Evolutionary conservation across 2,113 vertebrate species (phyloP).

Genomic region (Pseudonaja textilis): DNA sequence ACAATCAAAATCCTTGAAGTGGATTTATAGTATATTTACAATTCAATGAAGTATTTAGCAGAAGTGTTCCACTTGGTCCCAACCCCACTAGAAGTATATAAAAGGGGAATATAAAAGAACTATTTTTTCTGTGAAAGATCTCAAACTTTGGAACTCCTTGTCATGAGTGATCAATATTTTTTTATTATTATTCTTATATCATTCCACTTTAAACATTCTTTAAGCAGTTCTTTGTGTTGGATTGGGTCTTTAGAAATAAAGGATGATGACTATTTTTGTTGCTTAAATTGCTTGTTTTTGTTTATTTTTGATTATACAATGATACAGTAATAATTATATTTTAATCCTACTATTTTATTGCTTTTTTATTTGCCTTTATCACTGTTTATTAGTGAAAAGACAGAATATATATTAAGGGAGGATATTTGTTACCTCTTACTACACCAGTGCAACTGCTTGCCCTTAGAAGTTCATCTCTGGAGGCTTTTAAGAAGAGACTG

Average conservation of each 20-base stretch:
- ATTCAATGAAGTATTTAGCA: not conserved
- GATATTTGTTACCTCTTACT: not conserved
- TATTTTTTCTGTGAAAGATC: not conserved
- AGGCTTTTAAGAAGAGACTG: no score
- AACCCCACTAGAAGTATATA: not conserved
- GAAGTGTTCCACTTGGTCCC: not conserved
- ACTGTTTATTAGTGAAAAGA: not conserved
- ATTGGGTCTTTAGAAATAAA: not conserved
- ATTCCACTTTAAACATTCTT: not conserved
- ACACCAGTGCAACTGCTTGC: no score
- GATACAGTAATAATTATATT: not conserved
- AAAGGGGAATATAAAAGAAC: not conserved
- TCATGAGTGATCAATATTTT: not conserved
- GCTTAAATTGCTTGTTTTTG: not conserved
- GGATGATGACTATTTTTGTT: not conserved
- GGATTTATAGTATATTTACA: not conserved
- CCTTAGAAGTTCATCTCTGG: no score
- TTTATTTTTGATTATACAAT: not conserved
- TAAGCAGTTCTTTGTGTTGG: not conserved
- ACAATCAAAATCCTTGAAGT: not conserved
- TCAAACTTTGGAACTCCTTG: not conserved
- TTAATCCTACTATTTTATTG: not conserved
- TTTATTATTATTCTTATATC: not conserved
- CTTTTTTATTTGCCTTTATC: not conserved
- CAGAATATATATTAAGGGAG: not conserved